Evolutionary conservation across 2,888 invertebrate species (phyloP).

Genomic region (Ellobium chinense): DNA sequence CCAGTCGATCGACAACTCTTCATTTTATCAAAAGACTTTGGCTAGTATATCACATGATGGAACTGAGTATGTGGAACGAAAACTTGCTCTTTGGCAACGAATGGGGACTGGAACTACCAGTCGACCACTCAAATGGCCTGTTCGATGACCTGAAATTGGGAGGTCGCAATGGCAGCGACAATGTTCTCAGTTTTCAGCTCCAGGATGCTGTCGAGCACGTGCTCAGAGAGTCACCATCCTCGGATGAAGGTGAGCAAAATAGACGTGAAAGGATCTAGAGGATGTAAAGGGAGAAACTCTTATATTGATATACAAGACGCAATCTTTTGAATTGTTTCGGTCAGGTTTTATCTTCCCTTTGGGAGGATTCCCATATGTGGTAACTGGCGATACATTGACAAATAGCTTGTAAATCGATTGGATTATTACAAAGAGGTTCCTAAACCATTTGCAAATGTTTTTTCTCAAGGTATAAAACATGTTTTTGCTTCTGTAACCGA

Average conservation of each 20-base stretch:
- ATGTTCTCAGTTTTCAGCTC: slow-evolving; percentile 32
- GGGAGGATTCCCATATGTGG: too few relatives aligned
- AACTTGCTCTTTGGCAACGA: slow-evolving; percentile 50
- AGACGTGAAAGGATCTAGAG: too few relatives aligned
- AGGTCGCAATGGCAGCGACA: slow-evolving; percentile 46
- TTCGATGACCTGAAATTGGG: slow-evolving; percentile 51
- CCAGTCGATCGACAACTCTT: slow-evolving; percentile 17
- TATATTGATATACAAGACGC: too few relatives aligned
- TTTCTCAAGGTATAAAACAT: too few relatives aligned
- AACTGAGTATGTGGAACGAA: slow-evolving; percentile 52
- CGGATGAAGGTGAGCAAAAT: slow-evolving; percentile 20
- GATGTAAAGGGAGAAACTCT: too few relatives aligned
- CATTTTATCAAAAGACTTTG: background rate
- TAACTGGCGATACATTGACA: too few relatives aligned
- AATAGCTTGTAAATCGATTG: too few relatives aligned
- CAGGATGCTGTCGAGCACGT: slow-evolving; percentile 32
- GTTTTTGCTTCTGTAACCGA: too few relatives aligned
- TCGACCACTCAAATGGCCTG: slow-evolving; percentile 49
- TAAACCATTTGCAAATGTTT: too few relatives aligned
- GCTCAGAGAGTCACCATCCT: background rate
- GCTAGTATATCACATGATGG: slow-evolving; percentile 44
- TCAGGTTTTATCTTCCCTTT: too few relatives aligned
- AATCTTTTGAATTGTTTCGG: too few relatives aligned
- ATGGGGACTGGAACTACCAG: slow-evolving; percentile 49
- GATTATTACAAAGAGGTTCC: too few relatives aligned